Base-by-base conservation (phyloP, 2,113 vertebrate species). In the Sula dactylatra region DNA sequence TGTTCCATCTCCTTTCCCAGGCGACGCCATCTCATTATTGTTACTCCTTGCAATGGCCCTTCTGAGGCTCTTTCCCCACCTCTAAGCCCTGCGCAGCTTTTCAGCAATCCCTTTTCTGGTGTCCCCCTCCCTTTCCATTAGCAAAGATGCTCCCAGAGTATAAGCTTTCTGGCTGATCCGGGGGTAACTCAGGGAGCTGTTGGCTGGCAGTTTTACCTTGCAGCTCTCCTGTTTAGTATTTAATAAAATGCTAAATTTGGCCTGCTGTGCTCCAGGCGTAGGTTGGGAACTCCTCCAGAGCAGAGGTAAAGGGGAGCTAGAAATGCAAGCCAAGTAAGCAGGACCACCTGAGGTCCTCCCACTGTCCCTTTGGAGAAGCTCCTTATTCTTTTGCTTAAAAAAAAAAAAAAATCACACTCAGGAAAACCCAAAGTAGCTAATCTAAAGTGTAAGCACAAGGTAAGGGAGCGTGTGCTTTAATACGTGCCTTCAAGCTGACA, bases 261-360 rank as follows among this genome's bases (percentile, higher is more conserved):
- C 32, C 55, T 3, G 1, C 4, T 16, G 16, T 29, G 6, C 32
- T 62, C 32, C 16, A 36, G 79, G 6, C 2, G 4, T 0, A 4
- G 27, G 8, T 5, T 25, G 20, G 19, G 26, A 70, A 4, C 31
- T 52, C 3, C 21, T 27, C 22, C 4, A 38, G 45, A 36, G 40
- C 1, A 62, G 29, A 52, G 10, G 9, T 18, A 52, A 38, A 38
- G 42, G 16, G 14, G 11, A 65, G 31, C 7, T 32, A 47, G 26
- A 70, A 88, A 71, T 34, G 52, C 4, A 81, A n/a, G 31, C 36
- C 22, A 32, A 65, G 47, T 32, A 59, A 82, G 9, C 8, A 52
- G 47, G 16, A 25, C 10, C 9, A 62, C n/a, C 10, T 66, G 66
- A 93, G 26, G 12, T 58, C 15, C 17, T 52, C 49, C 55, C 2